Percentiles rank a stretch among this genome's conserved stretches.
Evolutionary conservation across 1,140 invertebrate species (phyloP).

Genomic region (Drosophila varians): DNA sequence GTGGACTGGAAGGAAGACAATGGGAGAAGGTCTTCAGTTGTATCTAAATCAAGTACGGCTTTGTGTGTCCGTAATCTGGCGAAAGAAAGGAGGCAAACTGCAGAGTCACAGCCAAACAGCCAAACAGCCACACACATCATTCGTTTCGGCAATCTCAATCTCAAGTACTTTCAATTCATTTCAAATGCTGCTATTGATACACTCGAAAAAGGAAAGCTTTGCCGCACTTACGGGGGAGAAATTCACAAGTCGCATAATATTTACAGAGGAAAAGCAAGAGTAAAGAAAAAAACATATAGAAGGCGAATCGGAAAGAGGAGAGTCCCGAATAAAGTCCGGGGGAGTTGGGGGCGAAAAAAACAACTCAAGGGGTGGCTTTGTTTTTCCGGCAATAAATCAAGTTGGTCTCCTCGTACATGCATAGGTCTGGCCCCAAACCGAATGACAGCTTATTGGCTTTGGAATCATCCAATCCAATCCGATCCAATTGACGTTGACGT

Average conservation of each 20-base stretch:
- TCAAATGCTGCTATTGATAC: constrained; percentile 54
- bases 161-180: constrained; percentile 59
- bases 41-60: background rate
- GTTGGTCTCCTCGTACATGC: constrained; percentile 38
- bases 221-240: constrained; percentile 25
- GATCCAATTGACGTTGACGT: constrained; percentile 76
- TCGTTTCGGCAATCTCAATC: constrained; percentile 49
- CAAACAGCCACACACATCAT: constrained; percentile 34
- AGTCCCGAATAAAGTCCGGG: background rate
- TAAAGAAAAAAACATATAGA: constrained; percentile 2
- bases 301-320: background rate
- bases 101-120: constrained; percentile 24
- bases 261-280: constrained; percentile 25
- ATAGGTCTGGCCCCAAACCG: constrained; percentile 57
- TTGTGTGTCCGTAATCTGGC: background rate
- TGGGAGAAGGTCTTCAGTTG: background rate
- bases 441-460: constrained; percentile 80
- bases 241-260: constrained; percentile 53
- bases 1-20: background rate
- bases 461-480: constrained; percentile 69
- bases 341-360: constrained; percentile 11
- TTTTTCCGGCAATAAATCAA: constrained; percentile 78
- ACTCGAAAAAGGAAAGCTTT: constrained; percentile 55
- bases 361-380: constrained; percentile 68
- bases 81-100: constrained; percentile 11